phyloP scores from a whole-genome alignment of 2,797 vertebrate genomes.

The Protosalanx chinensis region DNA sequence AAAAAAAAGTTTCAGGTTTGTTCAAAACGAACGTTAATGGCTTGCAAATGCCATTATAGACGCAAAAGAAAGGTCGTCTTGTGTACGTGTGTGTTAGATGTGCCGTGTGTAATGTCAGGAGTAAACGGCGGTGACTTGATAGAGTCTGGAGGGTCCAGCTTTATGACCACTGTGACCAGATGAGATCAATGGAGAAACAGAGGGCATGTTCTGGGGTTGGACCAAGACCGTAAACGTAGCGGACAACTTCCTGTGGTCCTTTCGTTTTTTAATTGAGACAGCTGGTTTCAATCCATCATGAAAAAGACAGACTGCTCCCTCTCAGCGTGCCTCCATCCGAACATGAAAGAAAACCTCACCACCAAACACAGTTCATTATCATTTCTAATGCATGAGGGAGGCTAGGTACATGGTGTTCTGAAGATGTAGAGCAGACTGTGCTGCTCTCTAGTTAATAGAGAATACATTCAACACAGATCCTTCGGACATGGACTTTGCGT shows the following conservation, averaged over 20 bases:
- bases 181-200: constrained; percentile 49
- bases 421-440: not conserved
- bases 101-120: constrained; percentile 39
- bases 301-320: constrained; percentile 20
- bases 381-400: constrained; percentile 23
- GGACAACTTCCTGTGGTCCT: constrained; percentile 41
- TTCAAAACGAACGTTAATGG: not conserved
- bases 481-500: not conserved
- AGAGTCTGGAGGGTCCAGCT: constrained; percentile 43
- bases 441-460: not conserved
- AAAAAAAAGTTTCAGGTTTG: not conserved
- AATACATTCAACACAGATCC: not conserved
- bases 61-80: constrained; percentile 14
- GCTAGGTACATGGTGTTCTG: not conserved
- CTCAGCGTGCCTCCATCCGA: not conserved
- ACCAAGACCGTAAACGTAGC: constrained; percentile 49
- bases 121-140: constrained; percentile 44
- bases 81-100: constrained; percentile 24
- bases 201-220: constrained; percentile 46
- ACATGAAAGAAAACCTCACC: constrained; percentile 30
- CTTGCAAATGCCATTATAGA: constrained; percentile 7
- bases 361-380: constrained; percentile 24
- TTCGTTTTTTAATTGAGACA: constrained; percentile 39
- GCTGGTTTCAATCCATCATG: constrained; percentile 40
- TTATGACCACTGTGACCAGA: constrained; percentile 54